A percentile compares a stretch with the other conserved stretches of the same genome.
Evolutionary conservation across 2,113 vertebrate genomes (phyloP).

Genomic region (Camelus dromedarius): DNA sequence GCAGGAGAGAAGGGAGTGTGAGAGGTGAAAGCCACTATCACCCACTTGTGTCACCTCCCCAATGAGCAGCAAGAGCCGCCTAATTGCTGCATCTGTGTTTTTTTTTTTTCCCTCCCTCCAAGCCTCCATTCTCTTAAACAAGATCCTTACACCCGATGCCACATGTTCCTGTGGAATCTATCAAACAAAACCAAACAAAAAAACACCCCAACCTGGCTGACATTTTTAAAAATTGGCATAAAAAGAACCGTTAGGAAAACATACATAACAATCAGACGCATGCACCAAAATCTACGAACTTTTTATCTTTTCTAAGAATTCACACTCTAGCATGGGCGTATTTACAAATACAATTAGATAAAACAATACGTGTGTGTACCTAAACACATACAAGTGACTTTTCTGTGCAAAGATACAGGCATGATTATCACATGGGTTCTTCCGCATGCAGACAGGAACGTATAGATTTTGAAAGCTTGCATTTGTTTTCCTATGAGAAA

Average conservation of each 20-base stretch:
- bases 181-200: constrained; percentile 89
- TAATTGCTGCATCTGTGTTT: constrained; percentile 94
- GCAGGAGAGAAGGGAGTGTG: constrained; percentile 94
- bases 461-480: constrained; percentile 60
- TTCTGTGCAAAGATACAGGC: constrained; percentile 27
- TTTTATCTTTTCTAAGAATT: constrained; percentile 67
- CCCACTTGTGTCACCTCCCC: constrained; percentile 96
- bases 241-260: constrained; percentile 85
- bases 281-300: constrained; percentile 71
- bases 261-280: constrained; percentile 63
- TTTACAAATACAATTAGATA: constrained; percentile 69
- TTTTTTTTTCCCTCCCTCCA: constrained; percentile 74
- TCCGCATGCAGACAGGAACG: not conserved
- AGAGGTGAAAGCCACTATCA: constrained; percentile 97
- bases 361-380: constrained; percentile 53
- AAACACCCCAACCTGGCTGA: constrained; percentile 86
- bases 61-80: constrained; percentile 93
- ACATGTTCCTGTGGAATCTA: constrained; percentile 92
- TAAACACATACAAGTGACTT: constrained; percentile 36
- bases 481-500: constrained; percentile 69
- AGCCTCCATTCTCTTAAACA: constrained; percentile 92
- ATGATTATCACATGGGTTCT: not conserved
- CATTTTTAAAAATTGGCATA: constrained; percentile 87
- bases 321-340: not conserved
- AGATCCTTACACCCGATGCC: constrained; percentile 91